Evolutionary conservation across 2,888 invertebrate genomes (phyloP), one percentile per base, ranked within the genome.

Genomic region (Chloromyia formosa): DNA sequence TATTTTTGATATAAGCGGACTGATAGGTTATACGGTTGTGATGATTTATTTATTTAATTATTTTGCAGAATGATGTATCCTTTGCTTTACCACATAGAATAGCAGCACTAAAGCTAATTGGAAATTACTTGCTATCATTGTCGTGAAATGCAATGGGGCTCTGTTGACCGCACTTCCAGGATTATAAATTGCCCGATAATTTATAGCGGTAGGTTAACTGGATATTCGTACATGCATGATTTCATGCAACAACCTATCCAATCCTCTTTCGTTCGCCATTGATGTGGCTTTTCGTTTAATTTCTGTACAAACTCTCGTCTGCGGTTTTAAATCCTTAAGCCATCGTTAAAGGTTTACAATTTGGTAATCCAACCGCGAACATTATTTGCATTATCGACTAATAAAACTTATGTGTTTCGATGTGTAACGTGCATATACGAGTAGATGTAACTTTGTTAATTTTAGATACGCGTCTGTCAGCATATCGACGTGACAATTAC

Each of bases 141-240:
- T n/a, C n/a, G n/a, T n/a, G n/a, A n/a, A n/a, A n/a, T n/a, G n/a
- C n/a, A n/a, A n/a, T 12, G 16, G 1, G 14, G n/a, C 16, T 16
- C 54, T 42, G 16, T 16, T 54, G 1, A 16, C 16, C 16, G 16
- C 54, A 16, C n/a, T n/a, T 5, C 54, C 5, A n/a, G 16, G 54
- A 54, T 54, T 54, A 54, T 54, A 54, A 54, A 54, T 54, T 14
- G 7, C 10, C 54, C 54, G 54, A 54, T 54, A 54, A 54, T n/a
- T 54, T 54, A 54, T n/a, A 54, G 54, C 54, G n/a, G 16, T 16
- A n/a, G 54, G 16, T 54, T 54, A 54, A 16, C 54, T 0, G 16
- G 5, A 54, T 14, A 54, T 54, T 16, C 10, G 54, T 16, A 42
- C 42, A 5, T 42, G 42, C 12, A 12, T 42, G 42, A 42, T 42